Evolutionary conservation across 2,797 vertebrate species (phyloP), one percentile per base, ranked within the genome.

Genomic region (Sebastolobus altivelis): DNA sequence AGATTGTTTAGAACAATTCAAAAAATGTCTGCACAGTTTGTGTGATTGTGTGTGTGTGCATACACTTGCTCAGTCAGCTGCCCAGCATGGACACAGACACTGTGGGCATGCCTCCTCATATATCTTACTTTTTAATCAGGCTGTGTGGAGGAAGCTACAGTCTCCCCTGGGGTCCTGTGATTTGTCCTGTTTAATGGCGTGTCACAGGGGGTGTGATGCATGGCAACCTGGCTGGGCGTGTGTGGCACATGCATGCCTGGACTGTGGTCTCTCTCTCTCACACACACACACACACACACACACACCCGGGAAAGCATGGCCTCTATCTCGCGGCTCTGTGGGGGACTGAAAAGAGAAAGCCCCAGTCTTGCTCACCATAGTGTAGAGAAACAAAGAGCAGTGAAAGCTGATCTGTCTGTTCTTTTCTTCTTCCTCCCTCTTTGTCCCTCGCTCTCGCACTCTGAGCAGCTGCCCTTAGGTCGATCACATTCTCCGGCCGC

Each of bases 181-280:
- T 94, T 93, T 89, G 92, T 93, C 85, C 85, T 82, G 84, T 80
- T 93, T 90, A 92, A 91, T 91, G 82, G 81, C 8, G 58, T 93
- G 89, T 90, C 88, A 55, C 75, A 71, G 77, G 56, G 46, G 76
- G 79, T 54, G 70, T 91, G 88, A 93, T 90, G 80, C 88, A 92
- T 82, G 60, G 83, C 80, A 83, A 84, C 87, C 85, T 90, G 86
- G 62, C 79, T 72, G 66, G 66, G 29, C 78, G 54, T 81, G 79
- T 76, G 81, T 49, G 46, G 60, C 72, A 80, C 81, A 77, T 49
- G 68, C 77, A 62, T 71, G 84, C 76, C 55, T 72, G 68, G 69
- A 63, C 61, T 10, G 56, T 54, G 60, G 74, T 35, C 43, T 35
- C 37, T 37, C 56, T 29, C 80, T 40, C 67, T 13, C 68, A n/a